A percentile compares a stretch with the other conserved stretches of the same genome.
Evolutionary conservation across 2,888 invertebrate genomes (phyloP).

Genomic region (Tenthredo amoena): DNA sequence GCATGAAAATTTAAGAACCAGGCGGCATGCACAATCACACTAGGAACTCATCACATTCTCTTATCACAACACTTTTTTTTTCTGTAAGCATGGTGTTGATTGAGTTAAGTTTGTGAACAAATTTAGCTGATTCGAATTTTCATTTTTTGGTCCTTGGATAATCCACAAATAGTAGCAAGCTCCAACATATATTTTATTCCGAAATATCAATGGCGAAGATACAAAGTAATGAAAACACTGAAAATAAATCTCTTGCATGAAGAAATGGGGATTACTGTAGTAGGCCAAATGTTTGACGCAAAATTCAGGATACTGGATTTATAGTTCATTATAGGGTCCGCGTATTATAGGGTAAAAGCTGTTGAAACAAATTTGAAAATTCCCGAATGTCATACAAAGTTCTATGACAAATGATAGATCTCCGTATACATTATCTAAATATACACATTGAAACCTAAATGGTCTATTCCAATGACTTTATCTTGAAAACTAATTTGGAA

Average conservation of each 20-base stretch:
- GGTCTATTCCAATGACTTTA: background rate
- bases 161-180: background rate
- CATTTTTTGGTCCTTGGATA: background rate
- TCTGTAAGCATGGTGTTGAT: constrained; percentile 17
- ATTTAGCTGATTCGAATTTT: background rate
- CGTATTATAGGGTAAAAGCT: background rate
- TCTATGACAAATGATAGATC: background rate
- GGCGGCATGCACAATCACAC: constrained; percentile 37
- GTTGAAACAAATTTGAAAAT: background rate
- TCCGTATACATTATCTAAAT: background rate
- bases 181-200: background rate
- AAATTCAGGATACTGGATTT: background rate
- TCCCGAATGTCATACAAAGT: background rate
- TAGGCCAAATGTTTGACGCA: background rate
- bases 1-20: background rate
- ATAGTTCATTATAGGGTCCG: background rate
- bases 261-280: background rate
- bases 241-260: background rate
- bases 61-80: constrained; percentile 62
- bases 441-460: background rate
- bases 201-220: background rate
- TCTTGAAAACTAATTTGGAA: background rate
- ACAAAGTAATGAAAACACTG: background rate
- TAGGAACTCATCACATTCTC: background rate
- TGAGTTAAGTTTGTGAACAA: background rate